Base-by-base conservation (phyloP, 2,888 invertebrate genomes). In the Polyommatus iphigenia region DNA sequence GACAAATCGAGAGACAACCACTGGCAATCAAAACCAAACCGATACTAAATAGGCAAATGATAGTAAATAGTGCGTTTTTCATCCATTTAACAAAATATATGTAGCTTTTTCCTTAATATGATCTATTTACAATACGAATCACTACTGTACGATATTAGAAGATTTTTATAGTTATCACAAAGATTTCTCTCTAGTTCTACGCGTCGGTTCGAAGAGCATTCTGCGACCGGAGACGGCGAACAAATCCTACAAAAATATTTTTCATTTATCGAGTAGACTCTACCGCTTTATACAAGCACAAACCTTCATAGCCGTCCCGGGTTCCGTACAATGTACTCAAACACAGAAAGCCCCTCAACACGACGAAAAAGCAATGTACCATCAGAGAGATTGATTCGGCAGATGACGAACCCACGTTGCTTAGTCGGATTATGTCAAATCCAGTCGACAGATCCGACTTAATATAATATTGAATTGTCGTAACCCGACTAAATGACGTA, bases 81-180 rank as follows among this genome's bases (percentile, higher is more conserved):
- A 87, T 89, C 87, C 86, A 90, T 88, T 90, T 82, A 91, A 91
- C 92, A 91, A 92, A 92, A 92, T 92, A 92, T 92, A 93, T 89
- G 82, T 82, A 84, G 84, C 84, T 81, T 88, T 91, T 90, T 88
- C 91, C 91, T 92, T 91, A 82, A 85, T 86, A 87, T 88, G 87
- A 84, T 84, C 85, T 90, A 90, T 92, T 88, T 90, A 91, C 87
- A 90, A 85, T 82, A 88, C 85, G 85, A 82, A 79, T 87, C 82
- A 84, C 91, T 91, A 91, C 87, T 86, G 87, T 87, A 89, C 90
- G 90, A 90, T 90, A 89, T 87, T 88, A 87, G 87, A 89, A 86
- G 83, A 85, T 84, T 82, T 84, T 88, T 87, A 90, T 92, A 67
- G 5, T 67, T 67, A 93, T 93, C 93, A 93, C 93, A 91, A 90